phyloP scores from a whole-genome alignment of 23 tunicate species.

The Halocynthia aurantium region DNA sequence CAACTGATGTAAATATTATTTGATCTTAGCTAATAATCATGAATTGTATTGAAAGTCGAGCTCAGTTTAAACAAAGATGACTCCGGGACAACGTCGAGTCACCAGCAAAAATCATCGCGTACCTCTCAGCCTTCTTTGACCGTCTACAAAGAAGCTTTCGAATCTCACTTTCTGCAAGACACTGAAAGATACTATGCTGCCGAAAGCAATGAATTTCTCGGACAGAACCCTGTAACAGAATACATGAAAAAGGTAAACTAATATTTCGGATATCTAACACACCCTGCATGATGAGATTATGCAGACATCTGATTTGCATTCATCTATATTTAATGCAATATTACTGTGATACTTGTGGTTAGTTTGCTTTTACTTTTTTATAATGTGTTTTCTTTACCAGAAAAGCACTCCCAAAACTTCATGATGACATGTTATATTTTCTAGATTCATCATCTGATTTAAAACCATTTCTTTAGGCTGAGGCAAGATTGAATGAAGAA shows the following conservation, averaged over 20 bases:
- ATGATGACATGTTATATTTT: neutral
- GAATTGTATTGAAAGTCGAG: conserved; percentile 31
- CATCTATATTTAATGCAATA: neutral
- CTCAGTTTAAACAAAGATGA: conserved; percentile 72
- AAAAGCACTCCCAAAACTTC: neutral
- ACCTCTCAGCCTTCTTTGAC: conserved; percentile 20
- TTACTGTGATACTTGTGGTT: neutral
- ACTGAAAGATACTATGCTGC: conserved; percentile 80
- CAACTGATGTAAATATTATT: too few relatives aligned
- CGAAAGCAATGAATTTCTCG: conserved; percentile 83
- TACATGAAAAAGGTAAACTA: conserved; percentile 93
- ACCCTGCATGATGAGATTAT: too few relatives aligned
- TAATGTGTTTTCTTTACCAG: neutral
- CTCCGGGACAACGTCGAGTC: conserved; percentile 14
- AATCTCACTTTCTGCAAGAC: conserved; percentile 58
- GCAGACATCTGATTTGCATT: too few relatives aligned
- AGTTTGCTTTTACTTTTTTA: neutral
- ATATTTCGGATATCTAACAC: neutral
- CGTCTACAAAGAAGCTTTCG: conserved; percentile 87
- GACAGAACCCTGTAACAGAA: conserved; percentile 95
- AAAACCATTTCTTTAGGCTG: conserved; percentile 49
- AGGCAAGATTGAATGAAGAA: conserved; percentile 84
- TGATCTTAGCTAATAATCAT: too few relatives aligned
- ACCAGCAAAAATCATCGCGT: conserved; percentile 11
- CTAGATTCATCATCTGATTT: neutral